These are phyloP conservation scores for Hirudinaria manillensis DNA, from an alignment of 2,888 invertebrate genomes.

Conservation along the genomic window DNA sequence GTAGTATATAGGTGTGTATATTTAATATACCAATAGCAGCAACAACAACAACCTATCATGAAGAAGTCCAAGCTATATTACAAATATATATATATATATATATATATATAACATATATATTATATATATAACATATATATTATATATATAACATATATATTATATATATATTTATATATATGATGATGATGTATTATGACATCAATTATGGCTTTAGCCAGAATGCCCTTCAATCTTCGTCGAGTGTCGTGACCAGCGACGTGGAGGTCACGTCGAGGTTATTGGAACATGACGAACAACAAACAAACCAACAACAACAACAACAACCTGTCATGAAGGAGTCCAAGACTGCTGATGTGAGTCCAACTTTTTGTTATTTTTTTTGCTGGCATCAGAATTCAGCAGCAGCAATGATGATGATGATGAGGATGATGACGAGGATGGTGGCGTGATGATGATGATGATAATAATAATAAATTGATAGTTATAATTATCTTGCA, in stretches of 20 bases:
- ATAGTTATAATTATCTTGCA: no score
- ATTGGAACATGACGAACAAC: not conserved
- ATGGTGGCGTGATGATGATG: no score
- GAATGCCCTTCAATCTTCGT: not conserved
- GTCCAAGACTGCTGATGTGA: not conserved
- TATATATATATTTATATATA: not conserved
- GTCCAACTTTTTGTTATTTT: not conserved
- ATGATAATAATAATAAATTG: no score
- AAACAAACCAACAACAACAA: not conserved
- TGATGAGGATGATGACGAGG: no score
- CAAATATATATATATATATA: slow-evolving; percentile 23
- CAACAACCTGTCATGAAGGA: not conserved
- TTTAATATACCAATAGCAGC: no score
- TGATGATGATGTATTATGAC: not conserved
- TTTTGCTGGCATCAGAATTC: not conserved
- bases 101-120: slow-evolving; percentile 6
- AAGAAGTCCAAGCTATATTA: no score
- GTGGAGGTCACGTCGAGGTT: not conserved
- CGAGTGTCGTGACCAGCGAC: not conserved
- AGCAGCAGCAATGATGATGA: no score
- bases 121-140: no score
- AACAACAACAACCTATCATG: no score
- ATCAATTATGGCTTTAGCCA: not conserved
- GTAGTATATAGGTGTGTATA: no score
- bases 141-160: no score